These are phyloP conservation scores for Drosophila kepulauana DNA, from an alignment of 1,140 invertebrate species.

Conservation along the genomic window DNA sequence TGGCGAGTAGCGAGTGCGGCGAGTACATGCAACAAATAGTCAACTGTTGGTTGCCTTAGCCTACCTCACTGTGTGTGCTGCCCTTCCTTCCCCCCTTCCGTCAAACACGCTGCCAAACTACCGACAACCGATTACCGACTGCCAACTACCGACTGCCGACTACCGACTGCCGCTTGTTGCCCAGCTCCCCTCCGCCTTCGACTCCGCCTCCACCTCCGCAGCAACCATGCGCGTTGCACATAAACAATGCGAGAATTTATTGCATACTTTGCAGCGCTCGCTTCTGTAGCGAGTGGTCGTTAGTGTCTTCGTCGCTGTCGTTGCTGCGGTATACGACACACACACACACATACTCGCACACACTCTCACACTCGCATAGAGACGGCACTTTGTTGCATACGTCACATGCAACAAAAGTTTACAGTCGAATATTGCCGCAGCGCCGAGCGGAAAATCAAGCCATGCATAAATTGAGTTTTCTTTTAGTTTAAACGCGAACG, in stretches of 20 bases:
- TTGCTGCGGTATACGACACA: conserved; percentile 55
- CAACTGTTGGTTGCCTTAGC: conserved; percentile 81
- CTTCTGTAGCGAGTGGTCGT: conserved; percentile 65
- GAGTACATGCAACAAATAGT: conserved; percentile 81
- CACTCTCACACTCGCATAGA: conserved; percentile 15
- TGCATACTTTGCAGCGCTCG: conserved; percentile 76
- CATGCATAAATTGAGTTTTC: conserved; percentile 55
- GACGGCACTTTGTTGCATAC: conserved; percentile 74
- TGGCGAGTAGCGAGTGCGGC: conserved; percentile 36
- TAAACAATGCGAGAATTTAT: conserved; percentile 82
- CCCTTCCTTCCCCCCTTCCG: conserved; percentile 10
- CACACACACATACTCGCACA: conserved; percentile 17
- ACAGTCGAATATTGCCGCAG: conserved; percentile 34
- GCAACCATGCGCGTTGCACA: conserved; percentile 58
- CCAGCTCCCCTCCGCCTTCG: background rate
- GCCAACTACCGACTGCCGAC: background rate
- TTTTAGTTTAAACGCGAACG: conserved; percentile 16
- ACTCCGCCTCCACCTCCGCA: background rate
- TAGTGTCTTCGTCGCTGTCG: conserved; percentile 36
- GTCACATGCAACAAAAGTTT: conserved; percentile 73
- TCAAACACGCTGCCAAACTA: background rate
- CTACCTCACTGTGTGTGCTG: conserved; percentile 70
- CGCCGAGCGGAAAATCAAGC: conserved; percentile 54
- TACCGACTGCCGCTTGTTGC: conserved; percentile 4
- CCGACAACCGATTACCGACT: background rate